Evolutionary conservation across 2,888 invertebrate species (phyloP), one percentile per base, ranked within the genome.

Genomic region (Agriopis leucophaearia): DNA sequence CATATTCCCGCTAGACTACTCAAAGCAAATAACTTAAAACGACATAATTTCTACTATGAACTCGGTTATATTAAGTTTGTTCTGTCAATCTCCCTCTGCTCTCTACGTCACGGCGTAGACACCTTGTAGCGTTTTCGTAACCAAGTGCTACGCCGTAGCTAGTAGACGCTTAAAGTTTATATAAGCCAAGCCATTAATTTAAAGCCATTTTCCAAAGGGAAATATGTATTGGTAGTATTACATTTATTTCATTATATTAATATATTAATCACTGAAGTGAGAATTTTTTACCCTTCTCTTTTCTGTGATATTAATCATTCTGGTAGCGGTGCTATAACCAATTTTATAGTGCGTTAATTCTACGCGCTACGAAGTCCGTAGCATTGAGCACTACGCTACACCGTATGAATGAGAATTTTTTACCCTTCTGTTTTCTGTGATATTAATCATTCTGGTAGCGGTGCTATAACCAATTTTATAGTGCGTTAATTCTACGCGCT

Each of bases 21-120:
- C 12, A 44, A 13, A 44, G 56, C 16, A 52, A 52, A 52, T 36
- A 52, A 15, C 38, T 15, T 9, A 38, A 8, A 15, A 55, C 18
- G 18, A 40, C 55, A 55, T 38, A 6, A 15, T 44, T 27, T 27
- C 15, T 15, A 47, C 40, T 58, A 36, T 16, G 8, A 36, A 47
- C 35, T 59, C n/a, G 18, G 44, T 57, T 57, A 16, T 60, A 42
- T 45, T 59, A 42, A 61, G 50, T 51, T 61, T 66, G 61, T 48
- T 55, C 59, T 12, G 27, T 27, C 48, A 54, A 60, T 56, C 52
- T 55, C 36, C 38, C 44, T 57, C 57, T 62, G 57, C 52, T 66
- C 47, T 45, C 63, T 58, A 35, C 59, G 66, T 13, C 12, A 13
- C 13, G 42, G 40, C 59, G 63, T 67, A 63, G 67, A 64, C 52